These are phyloP conservation scores for Microplitis demolitor DNA, from an alignment of 1,140 invertebrate genomes.

Conservation along the genomic window DNA sequence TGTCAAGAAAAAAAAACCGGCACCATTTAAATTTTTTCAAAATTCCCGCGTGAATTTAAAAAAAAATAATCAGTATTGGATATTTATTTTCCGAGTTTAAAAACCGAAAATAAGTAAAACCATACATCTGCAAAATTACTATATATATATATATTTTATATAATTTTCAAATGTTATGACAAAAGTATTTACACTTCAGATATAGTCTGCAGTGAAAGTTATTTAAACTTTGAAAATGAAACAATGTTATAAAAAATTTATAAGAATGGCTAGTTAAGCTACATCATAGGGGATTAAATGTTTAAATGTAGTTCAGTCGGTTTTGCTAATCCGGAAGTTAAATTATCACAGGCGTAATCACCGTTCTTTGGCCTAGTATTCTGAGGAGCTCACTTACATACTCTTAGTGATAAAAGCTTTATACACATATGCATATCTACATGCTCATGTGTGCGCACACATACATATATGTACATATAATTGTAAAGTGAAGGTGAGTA, in stretches of 20 bases:
- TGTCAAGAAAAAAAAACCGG: too few species aligned
- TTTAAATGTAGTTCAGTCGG: constrained; percentile 14
- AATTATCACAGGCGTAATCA: constrained; percentile 28
- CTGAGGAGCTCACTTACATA: neutral
- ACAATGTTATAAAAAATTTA: neutral
- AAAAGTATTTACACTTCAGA: neutral
- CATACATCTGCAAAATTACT: too few species aligned
- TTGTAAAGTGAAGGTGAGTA: constrained; percentile 3
- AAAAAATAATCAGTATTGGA: too few species aligned
- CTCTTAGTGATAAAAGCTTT: neutral
- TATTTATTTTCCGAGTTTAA: too few species aligned
- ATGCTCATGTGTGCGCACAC: too few species aligned
- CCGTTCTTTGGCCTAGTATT: constrained; percentile 31
- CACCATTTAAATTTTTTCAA: too few species aligned
- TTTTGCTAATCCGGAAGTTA: constrained; percentile 27
- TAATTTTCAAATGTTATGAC: neutral
- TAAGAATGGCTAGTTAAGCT: too few species aligned
- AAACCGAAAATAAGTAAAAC: too few species aligned
- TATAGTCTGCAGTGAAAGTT: neutral
- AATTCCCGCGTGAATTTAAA: too few species aligned
- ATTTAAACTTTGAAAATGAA: neutral
- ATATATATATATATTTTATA: too few species aligned
- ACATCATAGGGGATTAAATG: neutral
- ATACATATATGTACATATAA: neutral
- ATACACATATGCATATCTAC: neutral